phyloP scores from a whole-genome alignment of 2,113 vertebrate genomes.

The Circaetus cinerascens region DNA sequence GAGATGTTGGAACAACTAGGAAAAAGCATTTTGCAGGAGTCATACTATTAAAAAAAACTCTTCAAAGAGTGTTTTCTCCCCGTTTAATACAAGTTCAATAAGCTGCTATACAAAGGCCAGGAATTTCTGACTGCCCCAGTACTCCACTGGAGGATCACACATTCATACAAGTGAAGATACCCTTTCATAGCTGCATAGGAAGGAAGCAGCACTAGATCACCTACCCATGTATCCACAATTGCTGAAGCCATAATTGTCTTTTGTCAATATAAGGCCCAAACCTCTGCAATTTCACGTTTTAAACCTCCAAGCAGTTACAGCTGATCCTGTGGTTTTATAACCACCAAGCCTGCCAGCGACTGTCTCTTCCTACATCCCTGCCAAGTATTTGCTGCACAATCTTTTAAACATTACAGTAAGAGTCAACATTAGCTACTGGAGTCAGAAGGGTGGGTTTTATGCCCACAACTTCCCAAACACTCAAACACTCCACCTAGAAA shows the following conservation, averaged over 20 bases:
- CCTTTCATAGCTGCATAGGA: background rate
- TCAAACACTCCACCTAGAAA: background rate
- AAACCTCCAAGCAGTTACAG: background rate
- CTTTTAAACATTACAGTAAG: background rate
- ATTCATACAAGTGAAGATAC: background rate
- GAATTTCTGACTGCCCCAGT: background rate
- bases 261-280: background rate
- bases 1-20: background rate
- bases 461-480: background rate
- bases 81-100: background rate
- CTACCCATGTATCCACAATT: background rate
- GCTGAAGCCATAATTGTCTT: background rate
- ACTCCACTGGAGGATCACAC: background rate
- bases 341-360: background rate
- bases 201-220: background rate
- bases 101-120: background rate
- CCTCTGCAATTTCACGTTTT: background rate
- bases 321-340: background rate
- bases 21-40: background rate
- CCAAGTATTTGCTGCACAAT: background rate
- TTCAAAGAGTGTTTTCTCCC: background rate
- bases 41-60: background rate
- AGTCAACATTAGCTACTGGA: background rate
- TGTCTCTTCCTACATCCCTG: background rate
- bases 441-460: background rate